A percentile compares a stretch with the other conserved stretches of the same genome.
Evolutionary conservation across 1,140 invertebrate species (phyloP).

Genomic region (Cecropterus lyciades): DNA sequence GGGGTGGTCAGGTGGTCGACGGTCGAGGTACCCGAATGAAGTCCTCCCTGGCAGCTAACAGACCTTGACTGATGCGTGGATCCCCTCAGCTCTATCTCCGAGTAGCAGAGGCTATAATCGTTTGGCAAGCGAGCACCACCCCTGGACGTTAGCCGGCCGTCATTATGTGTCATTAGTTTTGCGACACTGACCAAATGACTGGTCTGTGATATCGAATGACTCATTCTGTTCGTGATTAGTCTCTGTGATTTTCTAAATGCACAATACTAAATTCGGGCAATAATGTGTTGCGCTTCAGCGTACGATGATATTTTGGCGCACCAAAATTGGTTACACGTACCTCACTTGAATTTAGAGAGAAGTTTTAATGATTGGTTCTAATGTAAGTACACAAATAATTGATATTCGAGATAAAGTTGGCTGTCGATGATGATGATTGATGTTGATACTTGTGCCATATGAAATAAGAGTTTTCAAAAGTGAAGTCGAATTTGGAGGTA

Average conservation of each 20-base stretch:
- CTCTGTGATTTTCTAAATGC: conserved; percentile 73
- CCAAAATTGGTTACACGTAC: conserved; percentile 10
- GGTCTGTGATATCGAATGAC: conserved; percentile 81
- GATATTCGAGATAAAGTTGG: no score
- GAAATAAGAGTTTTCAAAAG: no score
- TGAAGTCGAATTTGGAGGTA: no score
- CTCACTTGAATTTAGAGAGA: neutral
- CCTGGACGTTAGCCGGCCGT: conserved; percentile 71
- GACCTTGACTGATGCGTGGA: conserved; percentile 67
- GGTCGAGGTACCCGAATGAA: conserved; percentile 60
- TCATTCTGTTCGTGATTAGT: conserved; percentile 79
- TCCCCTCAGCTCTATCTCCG: conserved; percentile 27
- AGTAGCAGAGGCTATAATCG: conserved; percentile 49
- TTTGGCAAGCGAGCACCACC: conserved; percentile 50
- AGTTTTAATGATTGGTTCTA: neutral
- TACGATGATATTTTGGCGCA: conserved; percentile 33
- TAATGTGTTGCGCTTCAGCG: conserved; percentile 37
- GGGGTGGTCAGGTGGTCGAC: conserved; percentile 68
- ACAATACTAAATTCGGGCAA: conserved; percentile 48
- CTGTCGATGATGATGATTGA: no score
- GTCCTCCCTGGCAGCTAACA: conserved; percentile 70
- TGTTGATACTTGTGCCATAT: no score
- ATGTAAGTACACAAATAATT: no score
- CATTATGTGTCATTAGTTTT: conserved; percentile 84
- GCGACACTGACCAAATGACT: conserved; percentile 83